These are phyloP conservation scores for Chinchilla lanigera DNA, from an alignment of 2,113 vertebrate species.

Conservation along the genomic window DNA sequence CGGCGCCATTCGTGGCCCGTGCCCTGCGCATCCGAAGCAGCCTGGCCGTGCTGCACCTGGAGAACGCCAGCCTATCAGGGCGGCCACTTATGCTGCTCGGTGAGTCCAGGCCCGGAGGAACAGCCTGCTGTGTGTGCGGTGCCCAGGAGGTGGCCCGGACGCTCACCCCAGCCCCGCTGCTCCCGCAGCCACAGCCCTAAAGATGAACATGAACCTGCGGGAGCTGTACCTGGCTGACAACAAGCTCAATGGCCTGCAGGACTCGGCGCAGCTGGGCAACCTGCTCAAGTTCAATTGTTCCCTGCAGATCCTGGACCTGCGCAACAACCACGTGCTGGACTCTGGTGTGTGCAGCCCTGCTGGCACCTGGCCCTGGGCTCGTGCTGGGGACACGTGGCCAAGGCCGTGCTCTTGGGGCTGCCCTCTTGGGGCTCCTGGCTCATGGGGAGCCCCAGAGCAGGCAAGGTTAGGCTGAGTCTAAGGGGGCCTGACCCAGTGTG, in stretches of 20 bases:
- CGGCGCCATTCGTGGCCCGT: constrained; percentile 95
- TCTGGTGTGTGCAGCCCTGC: constrained; percentile 86
- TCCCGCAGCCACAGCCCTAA: constrained; percentile 92
- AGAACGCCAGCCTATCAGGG: constrained; percentile 92
- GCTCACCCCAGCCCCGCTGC: rapidly evolving
- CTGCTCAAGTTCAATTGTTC: constrained; percentile 96
- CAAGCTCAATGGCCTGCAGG: constrained; percentile 95
- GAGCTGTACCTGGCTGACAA: constrained; percentile 97
- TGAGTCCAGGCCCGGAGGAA: constrained; percentile 75
- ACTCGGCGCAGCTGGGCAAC: constrained; percentile 96
- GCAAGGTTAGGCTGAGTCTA: neutral
- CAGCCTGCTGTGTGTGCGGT: rapidly evolving
- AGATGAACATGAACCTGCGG: constrained; percentile 97
- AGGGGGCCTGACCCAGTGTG: neutral
- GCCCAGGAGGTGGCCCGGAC: neutral
- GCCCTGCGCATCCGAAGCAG: constrained; percentile 96
- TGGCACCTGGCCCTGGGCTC: neutral
- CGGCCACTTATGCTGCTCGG: constrained; percentile 96
- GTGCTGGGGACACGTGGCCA: neutral
- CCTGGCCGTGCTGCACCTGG: constrained; percentile 94
- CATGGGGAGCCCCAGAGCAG: neutral
- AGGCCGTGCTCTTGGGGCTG: neutral
- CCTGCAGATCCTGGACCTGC: constrained; percentile 95
- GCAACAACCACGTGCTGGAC: constrained; percentile 96
- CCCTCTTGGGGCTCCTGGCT: neutral